Percentiles rank a stretch among this genome's conserved stretches.
These are phyloP conservation scores for Tragelaphus eurycerus DNA, from an alignment of 2,797 vertebrate species.

Conservation along the genomic window DNA sequence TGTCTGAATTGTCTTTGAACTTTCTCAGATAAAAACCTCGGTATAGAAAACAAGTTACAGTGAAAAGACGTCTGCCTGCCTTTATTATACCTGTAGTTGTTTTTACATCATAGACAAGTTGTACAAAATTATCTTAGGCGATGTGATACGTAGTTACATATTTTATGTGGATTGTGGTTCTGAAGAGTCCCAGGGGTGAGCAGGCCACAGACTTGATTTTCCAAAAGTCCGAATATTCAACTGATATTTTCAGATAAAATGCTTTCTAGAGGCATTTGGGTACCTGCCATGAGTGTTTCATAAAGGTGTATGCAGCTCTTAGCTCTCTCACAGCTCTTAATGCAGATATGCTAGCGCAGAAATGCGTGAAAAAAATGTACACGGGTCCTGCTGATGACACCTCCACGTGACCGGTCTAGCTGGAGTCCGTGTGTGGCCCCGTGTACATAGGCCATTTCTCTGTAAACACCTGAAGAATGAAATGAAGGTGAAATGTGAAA, in stretches of 20 bases:
- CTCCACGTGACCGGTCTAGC: accelerated
- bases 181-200: background rate
- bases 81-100: background rate
- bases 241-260: background rate
- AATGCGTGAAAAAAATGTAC: background rate
- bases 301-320: background rate
- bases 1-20: background rate
- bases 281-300: background rate
- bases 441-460: background rate
- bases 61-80: background rate
- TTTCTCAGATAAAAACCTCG: constrained; percentile 5
- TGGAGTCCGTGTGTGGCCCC: background rate
- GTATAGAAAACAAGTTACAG: background rate
- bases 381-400: background rate
- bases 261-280: background rate
- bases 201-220: background rate
- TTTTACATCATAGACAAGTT: background rate
- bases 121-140: background rate
- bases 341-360: background rate
- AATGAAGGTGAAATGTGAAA: background rate
- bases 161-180: background rate
- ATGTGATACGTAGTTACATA: background rate
- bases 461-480: background rate
- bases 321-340: background rate
- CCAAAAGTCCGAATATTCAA: background rate